Base-by-base conservation (phyloP, 1,140 invertebrate genomes). In the Neodiprion pinetum region DNA sequence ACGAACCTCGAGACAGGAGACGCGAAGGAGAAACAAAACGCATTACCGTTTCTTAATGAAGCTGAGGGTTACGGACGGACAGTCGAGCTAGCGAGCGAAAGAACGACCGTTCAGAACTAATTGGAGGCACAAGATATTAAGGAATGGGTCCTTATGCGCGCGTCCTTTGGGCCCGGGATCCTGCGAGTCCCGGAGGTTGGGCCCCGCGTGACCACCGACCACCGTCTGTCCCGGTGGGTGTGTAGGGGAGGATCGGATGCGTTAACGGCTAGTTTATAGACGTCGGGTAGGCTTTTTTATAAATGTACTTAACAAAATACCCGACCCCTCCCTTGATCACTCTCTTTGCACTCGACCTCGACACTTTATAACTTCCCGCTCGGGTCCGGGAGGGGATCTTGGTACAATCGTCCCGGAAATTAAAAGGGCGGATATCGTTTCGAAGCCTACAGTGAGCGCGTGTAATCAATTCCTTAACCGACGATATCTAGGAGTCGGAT, bases 11-110 rank as follows among this genome's bases (percentile, higher is more conserved):
- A 80, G 78, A 75, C 74, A 79, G 77, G 68, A 75, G 74, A 28
- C 47, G 72, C 69, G 67, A 74, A 74, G 79, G 82, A 87, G 82
- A 88, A 88, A 87, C 86, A 87, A 88, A 88, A 88, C 84, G 83
- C 84, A 86, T 85, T 86, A 86, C 83, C 83, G 84, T 87, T 88
- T 87, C 86, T 88, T 88, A 88, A 88, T 88, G 87, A 88, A 88
- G 86, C 85, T 81, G 83, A 85, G 82, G 83, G 80, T 80, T 80
- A 82, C 81, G 81, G 79, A 80, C 49, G 73, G 49, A 73, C 67
- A 69, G 73, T 53, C 72, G 72, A 70, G 77, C 23, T 48, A 69
- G 53, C 66, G 23, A 74, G 68, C 66, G 48, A 74, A 74, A 67
- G 77, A 76, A 69, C 77, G 79, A 82, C 82, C 53, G 81, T 80